Evolutionary conservation across 2,888 invertebrate genomes (phyloP).

Genomic region (Papilio protenor): DNA sequence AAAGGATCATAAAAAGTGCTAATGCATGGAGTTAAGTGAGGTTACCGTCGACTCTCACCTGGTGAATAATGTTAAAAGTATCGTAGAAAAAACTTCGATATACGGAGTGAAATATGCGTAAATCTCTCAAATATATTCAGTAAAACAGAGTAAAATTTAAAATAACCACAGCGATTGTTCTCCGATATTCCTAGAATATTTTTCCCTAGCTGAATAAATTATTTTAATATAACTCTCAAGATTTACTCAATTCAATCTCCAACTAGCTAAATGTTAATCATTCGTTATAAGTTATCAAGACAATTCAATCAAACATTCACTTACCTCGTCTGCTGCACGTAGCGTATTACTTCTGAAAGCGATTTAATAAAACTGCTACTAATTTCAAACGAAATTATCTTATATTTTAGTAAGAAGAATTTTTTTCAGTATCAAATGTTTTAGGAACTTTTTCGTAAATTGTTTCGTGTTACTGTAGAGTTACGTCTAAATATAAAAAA

Average conservation of each 20-base stretch:
- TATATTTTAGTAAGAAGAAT: not conserved
- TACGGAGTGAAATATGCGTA: not conserved
- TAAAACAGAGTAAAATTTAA: not conserved
- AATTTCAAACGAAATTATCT: slow-evolving; percentile 2
- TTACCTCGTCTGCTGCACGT: slow-evolving; percentile 19
- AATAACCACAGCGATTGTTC: not conserved
- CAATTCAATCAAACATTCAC: slow-evolving; percentile 11
- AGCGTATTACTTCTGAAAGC: not conserved
- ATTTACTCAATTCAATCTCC: not conserved
- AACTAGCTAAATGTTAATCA: not conserved
- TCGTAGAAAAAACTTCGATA: not conserved
- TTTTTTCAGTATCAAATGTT: not conserved
- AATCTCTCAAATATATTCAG: not conserved
- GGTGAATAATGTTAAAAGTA: not conserved
- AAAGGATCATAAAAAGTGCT: slow-evolving; percentile 29
- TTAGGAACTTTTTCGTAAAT: not conserved
- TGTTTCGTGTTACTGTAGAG: not conserved
- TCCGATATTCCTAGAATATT: not conserved
- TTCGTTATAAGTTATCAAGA: not conserved
- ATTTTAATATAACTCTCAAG: not conserved
- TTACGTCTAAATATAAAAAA: not conserved
- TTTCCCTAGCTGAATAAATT: not conserved
- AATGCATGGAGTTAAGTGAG: slow-evolving; percentile 30
- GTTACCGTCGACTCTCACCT: slow-evolving; percentile 26
- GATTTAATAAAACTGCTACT: not conserved